phyloP scores from a whole-genome alignment of 35 echinoderm and acorn worm species.

The Stichopus chloronotus region DNA sequence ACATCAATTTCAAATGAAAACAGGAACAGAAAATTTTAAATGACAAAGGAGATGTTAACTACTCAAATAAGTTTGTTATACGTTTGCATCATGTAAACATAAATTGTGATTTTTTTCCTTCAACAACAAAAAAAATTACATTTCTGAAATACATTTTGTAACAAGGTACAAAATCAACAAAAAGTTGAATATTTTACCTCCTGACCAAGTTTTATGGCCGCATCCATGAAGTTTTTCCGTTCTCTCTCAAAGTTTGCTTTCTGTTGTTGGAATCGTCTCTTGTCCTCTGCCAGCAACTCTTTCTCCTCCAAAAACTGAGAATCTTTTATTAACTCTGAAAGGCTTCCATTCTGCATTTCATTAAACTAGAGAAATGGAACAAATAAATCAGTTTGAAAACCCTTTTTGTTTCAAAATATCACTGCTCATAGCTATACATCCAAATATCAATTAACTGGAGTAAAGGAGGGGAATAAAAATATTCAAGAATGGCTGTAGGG shows the following conservation, averaged over 20 bases:
- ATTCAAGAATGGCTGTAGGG: too few species aligned
- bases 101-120: background rate
- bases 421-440: background rate
- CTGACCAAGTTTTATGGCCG: slow-evolving; percentile 87
- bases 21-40: too few species aligned
- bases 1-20: too few species aligned
- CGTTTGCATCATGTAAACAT: too few species aligned
- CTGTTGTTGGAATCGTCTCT: slow-evolving; percentile 80
- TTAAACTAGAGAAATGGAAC: background rate
- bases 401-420: background rate
- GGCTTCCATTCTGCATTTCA: slow-evolving; percentile 52
- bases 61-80: too few species aligned
- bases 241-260: slow-evolving; percentile 88
- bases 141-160: too few species aligned
- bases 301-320: slow-evolving; percentile 96
- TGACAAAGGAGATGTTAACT: too few species aligned
- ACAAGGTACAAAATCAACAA: too few species aligned
- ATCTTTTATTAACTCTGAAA: slow-evolving; percentile 78
- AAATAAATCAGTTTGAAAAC: background rate
- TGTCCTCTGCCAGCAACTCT: slow-evolving; percentile 80
- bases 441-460: background rate
- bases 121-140: background rate
- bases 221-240: slow-evolving; percentile 90
- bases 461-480: too few species aligned
- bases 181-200: slow-evolving; percentile 65